Percentiles rank a stretch among this genome's conserved stretches.
Conservation (phyloP, 2,888 invertebrate genomes). For the Pimpla rufipes region DNA sequence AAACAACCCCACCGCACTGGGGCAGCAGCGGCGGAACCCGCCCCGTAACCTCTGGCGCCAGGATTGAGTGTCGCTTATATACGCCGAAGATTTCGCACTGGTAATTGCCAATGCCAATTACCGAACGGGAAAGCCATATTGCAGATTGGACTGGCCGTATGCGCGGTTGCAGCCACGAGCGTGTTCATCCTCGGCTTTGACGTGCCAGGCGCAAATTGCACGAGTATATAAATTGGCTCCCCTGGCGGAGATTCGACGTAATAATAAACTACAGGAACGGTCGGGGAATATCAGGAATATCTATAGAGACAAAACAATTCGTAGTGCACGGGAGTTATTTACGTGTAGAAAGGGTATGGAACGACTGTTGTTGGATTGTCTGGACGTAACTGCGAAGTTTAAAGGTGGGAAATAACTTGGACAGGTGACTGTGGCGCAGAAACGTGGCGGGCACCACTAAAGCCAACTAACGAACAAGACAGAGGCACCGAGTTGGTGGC, state of each 20-base stretch:
- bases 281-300: neutral
- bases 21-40: neutral
- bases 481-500: conserved; percentile 26
- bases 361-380: neutral
- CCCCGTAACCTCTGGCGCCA: neutral
- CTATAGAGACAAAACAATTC: conserved; percentile 3
- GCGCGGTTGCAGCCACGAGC: neutral
- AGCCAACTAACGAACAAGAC: conserved; percentile 23
- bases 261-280: conserved; percentile 34
- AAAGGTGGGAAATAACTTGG: conserved; percentile 22
- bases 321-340: neutral
- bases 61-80: conserved; percentile 52
- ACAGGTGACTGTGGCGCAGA: conserved; percentile 23
- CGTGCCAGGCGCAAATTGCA: neutral
- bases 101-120: conserved; percentile 56
- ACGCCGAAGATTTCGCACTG: conserved; percentile 28
- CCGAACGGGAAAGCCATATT: conserved; percentile 12
- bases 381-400: conserved; percentile 33
- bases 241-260: conserved; percentile 1
- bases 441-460: neutral
- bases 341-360: neutral
- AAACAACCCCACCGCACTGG: neutral
- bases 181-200: conserved; percentile 9
- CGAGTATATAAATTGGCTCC: conserved; percentile 22
- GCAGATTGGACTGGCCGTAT: conserved; percentile 14